Conservation (phyloP, 2,888 invertebrate species). For the Monochamus alternatus region DNA sequence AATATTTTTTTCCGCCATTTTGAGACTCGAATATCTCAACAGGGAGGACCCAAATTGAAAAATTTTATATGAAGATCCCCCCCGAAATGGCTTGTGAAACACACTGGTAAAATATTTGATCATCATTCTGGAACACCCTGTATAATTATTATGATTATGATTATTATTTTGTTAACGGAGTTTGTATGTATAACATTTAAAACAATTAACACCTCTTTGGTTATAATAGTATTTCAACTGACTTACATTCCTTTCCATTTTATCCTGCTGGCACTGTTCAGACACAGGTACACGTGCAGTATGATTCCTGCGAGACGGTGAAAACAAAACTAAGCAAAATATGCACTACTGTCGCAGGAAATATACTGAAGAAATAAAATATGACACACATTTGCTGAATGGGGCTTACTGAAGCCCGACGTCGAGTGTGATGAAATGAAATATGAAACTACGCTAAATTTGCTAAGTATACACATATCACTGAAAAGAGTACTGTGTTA, state of each 20-base stretch:
- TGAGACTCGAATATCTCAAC: too few relatives aligned
- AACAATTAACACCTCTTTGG: not conserved
- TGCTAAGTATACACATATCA: slow-evolving; percentile 45
- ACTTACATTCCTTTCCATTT: not conserved
- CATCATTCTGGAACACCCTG: too few relatives aligned
- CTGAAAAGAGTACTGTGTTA: slow-evolving; percentile 35
- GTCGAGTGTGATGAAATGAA: slow-evolving; percentile 41
- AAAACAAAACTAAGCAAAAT: slow-evolving; percentile 23
- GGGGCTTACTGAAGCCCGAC: slow-evolving; percentile 38
- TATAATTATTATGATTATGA: too few relatives aligned
- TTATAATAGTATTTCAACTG: not conserved
- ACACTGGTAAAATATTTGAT: too few relatives aligned
- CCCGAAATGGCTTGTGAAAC: too few relatives aligned
- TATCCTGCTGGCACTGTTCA: not conserved
- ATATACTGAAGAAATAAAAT: slow-evolving; percentile 37
- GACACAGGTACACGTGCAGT: not conserved
- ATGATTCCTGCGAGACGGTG: not conserved
- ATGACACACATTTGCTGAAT: slow-evolving; percentile 46
- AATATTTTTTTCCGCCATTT: too few relatives aligned
- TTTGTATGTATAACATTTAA: not conserved
- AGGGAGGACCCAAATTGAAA: too few relatives aligned
- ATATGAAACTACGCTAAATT: slow-evolving; percentile 43
- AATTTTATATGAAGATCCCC: too few relatives aligned
- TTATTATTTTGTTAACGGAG: too few relatives aligned
- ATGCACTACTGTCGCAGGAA: slow-evolving; percentile 10